phyloP scores from a whole-genome alignment of 2,888 invertebrate species.

The Podabrus alpinus region DNA sequence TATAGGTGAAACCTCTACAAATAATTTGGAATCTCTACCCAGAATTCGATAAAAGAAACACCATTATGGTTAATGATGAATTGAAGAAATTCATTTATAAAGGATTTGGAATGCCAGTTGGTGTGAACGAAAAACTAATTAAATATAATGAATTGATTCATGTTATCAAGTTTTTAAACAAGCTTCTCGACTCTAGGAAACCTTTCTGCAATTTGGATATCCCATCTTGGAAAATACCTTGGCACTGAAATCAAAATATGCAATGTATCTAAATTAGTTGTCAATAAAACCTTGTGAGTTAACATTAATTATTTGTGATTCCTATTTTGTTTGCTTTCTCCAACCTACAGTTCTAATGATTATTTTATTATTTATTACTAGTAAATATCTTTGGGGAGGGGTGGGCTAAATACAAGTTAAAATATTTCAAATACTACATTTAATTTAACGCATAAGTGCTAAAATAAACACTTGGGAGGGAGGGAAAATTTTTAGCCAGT shows the following conservation, averaged over 20 bases:
- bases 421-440: too few relatives aligned
- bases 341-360: too few relatives aligned
- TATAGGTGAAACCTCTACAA: neutral
- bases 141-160: neutral
- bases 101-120: neutral
- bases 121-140: neutral
- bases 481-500: too few relatives aligned
- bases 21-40: neutral
- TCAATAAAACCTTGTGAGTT: neutral
- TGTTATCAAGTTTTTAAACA: neutral
- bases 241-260: neutral
- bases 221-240: neutral
- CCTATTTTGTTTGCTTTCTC: too few relatives aligned
- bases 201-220: neutral
- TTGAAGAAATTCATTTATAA: neutral
- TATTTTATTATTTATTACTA: too few relatives aligned
- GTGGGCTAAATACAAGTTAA: too few relatives aligned
- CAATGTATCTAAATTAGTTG: neutral
- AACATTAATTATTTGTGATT: neutral
- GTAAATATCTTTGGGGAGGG: too few relatives aligned
- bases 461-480: too few relatives aligned
- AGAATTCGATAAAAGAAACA: neutral
- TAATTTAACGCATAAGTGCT: too few relatives aligned
- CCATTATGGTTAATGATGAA: neutral
- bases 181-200: neutral